Evolutionary conservation across 2,888 invertebrate genomes (phyloP).

Genomic region (Polietes domitor): DNA sequence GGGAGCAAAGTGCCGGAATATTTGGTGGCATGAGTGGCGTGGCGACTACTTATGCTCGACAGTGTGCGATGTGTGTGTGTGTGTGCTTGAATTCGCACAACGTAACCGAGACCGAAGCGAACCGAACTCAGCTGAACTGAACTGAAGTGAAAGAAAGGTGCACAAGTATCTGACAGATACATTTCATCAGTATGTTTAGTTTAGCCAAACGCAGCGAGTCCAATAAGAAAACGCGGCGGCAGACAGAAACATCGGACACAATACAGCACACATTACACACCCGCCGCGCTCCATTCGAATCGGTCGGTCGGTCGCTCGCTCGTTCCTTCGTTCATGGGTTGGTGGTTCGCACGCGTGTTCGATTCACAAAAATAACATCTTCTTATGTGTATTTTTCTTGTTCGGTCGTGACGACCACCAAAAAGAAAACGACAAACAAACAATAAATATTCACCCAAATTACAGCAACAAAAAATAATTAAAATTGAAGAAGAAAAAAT

Average conservation of each 20-base stretch:
- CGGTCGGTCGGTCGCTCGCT: not conserved
- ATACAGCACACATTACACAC: not conserved
- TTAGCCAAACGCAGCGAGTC: constrained; percentile 59
- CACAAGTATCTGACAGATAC: constrained; percentile 68
- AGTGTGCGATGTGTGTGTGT: not conserved
- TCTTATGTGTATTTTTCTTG: not conserved
- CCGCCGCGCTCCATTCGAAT: not conserved
- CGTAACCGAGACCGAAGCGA: constrained; percentile 10
- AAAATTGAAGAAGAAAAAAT: constrained; percentile 10
- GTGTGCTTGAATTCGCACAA: constrained; percentile 16
- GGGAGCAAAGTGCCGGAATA: not conserved
- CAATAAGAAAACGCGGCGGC: constrained; percentile 16
- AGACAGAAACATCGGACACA: constrained; percentile 4
- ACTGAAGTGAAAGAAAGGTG: constrained; percentile 59
- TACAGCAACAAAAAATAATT: not conserved
- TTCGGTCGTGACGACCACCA: constrained; percentile 31
- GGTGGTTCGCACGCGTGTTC: constrained; percentile 49
- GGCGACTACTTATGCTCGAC: not conserved
- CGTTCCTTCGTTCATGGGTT: not conserved
- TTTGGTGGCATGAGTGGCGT: not conserved
- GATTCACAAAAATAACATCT: constrained; percentile 25
- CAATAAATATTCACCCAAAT: not conserved
- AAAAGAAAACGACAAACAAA: constrained; percentile 26
- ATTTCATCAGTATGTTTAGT: constrained; percentile 52
- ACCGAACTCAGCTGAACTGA: no score